phyloP scores from a whole-genome alignment of 2,888 invertebrate genomes.

The Orchestes rusci region DNA sequence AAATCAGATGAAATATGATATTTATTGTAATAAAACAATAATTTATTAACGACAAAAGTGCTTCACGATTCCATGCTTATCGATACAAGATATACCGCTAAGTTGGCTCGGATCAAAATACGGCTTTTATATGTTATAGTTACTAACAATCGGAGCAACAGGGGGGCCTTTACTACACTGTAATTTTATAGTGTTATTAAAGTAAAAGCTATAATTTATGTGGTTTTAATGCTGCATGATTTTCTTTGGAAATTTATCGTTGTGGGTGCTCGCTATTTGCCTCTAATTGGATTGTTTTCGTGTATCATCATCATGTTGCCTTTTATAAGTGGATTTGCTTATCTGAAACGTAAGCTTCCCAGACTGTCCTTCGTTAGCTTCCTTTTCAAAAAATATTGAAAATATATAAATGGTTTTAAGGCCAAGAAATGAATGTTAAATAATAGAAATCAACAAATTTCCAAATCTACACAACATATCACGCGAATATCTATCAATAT shows the following conservation, averaged over 20 bases:
- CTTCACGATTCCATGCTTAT: slow-evolving; percentile 8
- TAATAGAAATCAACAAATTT: no score
- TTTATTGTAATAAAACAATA: no score
- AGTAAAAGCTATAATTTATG: slow-evolving; percentile 24
- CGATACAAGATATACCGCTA: slow-evolving; percentile 19
- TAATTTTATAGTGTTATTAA: slow-evolving; percentile 25
- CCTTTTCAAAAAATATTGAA: no score
- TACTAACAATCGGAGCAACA: slow-evolving; percentile 17
- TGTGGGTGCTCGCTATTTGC: slow-evolving; percentile 14
- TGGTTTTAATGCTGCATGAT: slow-evolving; percentile 17
- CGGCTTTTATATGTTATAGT: slow-evolving; percentile 22
- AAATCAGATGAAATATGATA: no score
- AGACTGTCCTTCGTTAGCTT: no score
- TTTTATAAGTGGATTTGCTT: no score
- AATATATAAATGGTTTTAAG: no score
- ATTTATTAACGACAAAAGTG: slow-evolving; percentile 3
- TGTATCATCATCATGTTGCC: neutral
- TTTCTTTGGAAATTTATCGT: slow-evolving; percentile 16
- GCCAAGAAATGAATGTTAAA: no score
- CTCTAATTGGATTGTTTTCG: slow-evolving; percentile 19
- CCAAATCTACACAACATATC: no score
- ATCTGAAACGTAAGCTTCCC: no score
- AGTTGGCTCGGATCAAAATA: slow-evolving; percentile 19
- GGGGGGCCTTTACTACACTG: slow-evolving; percentile 18
- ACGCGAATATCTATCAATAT: no score